Conservation (phyloP, 2,797 vertebrate species). For the Astyanax mexicanus region DNA sequence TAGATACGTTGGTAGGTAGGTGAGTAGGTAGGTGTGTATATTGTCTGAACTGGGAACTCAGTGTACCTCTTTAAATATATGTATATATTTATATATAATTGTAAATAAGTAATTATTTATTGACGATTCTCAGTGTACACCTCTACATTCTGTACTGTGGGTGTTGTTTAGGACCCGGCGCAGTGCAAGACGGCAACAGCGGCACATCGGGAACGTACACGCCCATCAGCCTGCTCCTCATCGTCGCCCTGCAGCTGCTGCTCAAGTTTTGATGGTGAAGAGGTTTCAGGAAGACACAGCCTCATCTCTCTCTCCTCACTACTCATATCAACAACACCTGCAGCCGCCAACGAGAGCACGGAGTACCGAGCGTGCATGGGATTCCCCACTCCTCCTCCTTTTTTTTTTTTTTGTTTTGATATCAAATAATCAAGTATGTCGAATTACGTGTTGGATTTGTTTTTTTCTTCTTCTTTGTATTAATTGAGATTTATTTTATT, state of each 20-base stretch:
- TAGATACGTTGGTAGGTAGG: not conserved
- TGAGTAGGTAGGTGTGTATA: not conserved
- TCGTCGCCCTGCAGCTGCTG: slow-evolving; percentile 85
- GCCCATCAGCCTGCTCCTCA: slow-evolving; percentile 85
- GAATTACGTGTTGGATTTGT: slow-evolving; percentile 32
- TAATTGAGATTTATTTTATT: slow-evolving; percentile 61
- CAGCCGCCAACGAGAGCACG: slow-evolving; percentile 80
- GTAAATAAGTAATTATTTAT: too few species aligned
- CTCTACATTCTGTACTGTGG: not conserved
- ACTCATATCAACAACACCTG: slow-evolving; percentile 59
- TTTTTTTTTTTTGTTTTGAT: too few species aligned
- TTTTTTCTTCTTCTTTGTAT: slow-evolving; percentile 49
- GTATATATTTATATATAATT: too few species aligned
- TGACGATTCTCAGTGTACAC: not conserved
- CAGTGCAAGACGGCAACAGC: slow-evolving; percentile 91
- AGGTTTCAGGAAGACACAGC: slow-evolving; percentile 52
- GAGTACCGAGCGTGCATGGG: slow-evolving; percentile 69
- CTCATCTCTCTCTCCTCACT: slow-evolving; percentile 62
- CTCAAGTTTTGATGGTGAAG: slow-evolving; percentile 91
- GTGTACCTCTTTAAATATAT: not conserved
- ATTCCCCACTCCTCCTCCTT: slow-evolving; percentile 70
- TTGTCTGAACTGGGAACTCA: not conserved
- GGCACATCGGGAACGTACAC: slow-evolving; percentile 80
- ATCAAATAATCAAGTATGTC: slow-evolving; percentile 70
- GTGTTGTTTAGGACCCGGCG: slow-evolving; percentile 81